phyloP scores from a whole-genome alignment of 2,113 vertebrate genomes.

The Azemiops feae region DNA sequence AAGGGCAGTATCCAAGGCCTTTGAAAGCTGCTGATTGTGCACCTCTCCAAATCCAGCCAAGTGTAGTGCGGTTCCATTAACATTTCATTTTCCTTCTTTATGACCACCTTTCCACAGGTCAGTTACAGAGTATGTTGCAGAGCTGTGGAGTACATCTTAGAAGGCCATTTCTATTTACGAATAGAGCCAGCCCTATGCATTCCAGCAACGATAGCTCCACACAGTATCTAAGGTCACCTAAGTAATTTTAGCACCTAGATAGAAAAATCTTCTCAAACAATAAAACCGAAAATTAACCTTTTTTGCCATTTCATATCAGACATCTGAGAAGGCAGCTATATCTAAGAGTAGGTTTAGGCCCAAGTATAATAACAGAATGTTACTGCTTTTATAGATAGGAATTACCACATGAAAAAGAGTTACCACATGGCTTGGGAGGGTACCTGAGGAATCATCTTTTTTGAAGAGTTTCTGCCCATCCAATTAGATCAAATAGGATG shows the following conservation, averaged over 20 bases:
- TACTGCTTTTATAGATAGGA: neutral
- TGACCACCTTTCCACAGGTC: neutral
- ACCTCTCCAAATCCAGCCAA: neutral
- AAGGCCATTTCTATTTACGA: neutral
- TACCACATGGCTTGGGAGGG: neutral
- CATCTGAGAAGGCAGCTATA: neutral
- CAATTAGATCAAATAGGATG: neutral
- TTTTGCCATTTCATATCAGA: neutral
- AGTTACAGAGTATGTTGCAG: neutral
- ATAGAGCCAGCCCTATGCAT: neutral
- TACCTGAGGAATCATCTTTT: neutral
- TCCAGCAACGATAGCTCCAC: neutral
- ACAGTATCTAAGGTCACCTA: neutral
- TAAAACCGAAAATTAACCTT: neutral
- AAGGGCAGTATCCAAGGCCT: neutral
- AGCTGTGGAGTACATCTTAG: neutral
- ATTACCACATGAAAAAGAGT: neutral
- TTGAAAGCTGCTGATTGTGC: neutral
- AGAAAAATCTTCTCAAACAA: neutral
- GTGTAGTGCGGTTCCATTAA: neutral
- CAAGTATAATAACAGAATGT: neutral
- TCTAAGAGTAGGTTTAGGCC: neutral
- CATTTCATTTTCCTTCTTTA: neutral
- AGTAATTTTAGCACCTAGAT: neutral
- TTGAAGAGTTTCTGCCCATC: neutral